Conservation (phyloP, 1,140 invertebrate genomes). For the Thalassaphorura encarpata region DNA sequence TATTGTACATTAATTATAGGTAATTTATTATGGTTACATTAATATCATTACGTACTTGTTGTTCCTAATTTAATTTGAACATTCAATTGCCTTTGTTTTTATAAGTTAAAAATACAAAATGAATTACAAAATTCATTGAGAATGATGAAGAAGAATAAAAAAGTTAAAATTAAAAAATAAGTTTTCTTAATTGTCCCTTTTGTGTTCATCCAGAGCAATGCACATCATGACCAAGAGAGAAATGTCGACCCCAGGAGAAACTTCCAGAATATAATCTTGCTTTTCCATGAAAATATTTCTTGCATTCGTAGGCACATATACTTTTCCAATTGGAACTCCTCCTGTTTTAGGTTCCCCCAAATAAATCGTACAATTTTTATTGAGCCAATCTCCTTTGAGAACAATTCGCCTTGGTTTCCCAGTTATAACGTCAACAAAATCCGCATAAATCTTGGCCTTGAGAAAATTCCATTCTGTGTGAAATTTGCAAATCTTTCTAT, state of each 20-base stretch:
- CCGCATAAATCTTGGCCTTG: constrained; percentile 14
- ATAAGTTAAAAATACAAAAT: too few species aligned
- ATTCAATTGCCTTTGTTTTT: too few species aligned
- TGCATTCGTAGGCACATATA: constrained; percentile 14
- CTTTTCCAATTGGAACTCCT: constrained; percentile 19
- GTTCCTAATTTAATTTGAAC: too few species aligned
- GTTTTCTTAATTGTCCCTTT: constrained; percentile 16
- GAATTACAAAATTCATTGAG: too few species aligned
- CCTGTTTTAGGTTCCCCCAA: constrained; percentile 22
- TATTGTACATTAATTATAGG: too few species aligned
- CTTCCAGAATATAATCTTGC: constrained; percentile 24
- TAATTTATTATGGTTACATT: too few species aligned
- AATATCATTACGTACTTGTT: too few species aligned
- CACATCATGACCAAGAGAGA: constrained; percentile 22
- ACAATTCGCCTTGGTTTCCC: constrained; percentile 8
- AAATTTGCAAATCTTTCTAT: constrained; percentile 22
- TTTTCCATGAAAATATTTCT: constrained; percentile 12
- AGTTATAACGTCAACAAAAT: constrained; percentile 11
- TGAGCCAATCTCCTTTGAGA: constrained; percentile 24
- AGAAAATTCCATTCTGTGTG: constrained; percentile 11
- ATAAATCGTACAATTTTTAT: constrained; percentile 17
- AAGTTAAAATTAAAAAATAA: constrained; percentile 7
- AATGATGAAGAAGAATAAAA: too few species aligned
- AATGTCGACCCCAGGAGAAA: constrained; percentile 22
- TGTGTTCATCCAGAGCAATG: constrained; percentile 24